These are phyloP conservation scores for Lasioglossum pauxillum DNA, from an alignment of 2,888 invertebrate species.

Conservation along the genomic window DNA sequence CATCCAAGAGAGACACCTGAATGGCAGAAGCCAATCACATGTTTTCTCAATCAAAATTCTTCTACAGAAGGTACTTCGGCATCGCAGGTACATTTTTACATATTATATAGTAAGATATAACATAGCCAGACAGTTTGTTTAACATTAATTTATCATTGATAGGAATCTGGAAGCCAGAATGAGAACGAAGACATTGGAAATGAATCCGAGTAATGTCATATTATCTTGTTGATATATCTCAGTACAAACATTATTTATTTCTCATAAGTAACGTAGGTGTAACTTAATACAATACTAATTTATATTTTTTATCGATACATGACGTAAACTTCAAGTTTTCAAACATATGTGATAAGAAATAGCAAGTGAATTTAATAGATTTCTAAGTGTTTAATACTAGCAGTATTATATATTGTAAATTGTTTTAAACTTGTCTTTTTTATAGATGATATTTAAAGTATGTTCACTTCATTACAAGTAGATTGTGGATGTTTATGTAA, in stretches of 20 bases:
- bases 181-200: conserved; percentile 7
- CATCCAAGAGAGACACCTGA: conserved; percentile 86
- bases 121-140: neutral
- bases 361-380: neutral
- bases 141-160: neutral
- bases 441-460: neutral
- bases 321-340: neutral
- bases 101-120: neutral
- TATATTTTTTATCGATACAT: conserved; percentile 26
- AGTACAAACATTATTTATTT: conserved; percentile 40
- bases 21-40: conserved; percentile 87
- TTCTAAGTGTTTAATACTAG: neutral
- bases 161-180: conserved; percentile 20
- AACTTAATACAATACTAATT: neutral
- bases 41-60: conserved; percentile 78
- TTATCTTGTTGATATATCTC: neutral
- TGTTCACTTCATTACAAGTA: neutral
- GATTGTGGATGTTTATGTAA: neutral
- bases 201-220: conserved; percentile 4
- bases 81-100: conserved; percentile 32
- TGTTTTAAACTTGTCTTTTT: neutral
- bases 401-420: neutral
- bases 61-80: conserved; percentile 5
- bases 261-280: neutral
- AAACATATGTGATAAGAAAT: neutral